Evolutionary conservation across 2,888 invertebrate species (phyloP), one percentile per base, ranked within the genome.

Genomic region (Diadromus collaris): DNA sequence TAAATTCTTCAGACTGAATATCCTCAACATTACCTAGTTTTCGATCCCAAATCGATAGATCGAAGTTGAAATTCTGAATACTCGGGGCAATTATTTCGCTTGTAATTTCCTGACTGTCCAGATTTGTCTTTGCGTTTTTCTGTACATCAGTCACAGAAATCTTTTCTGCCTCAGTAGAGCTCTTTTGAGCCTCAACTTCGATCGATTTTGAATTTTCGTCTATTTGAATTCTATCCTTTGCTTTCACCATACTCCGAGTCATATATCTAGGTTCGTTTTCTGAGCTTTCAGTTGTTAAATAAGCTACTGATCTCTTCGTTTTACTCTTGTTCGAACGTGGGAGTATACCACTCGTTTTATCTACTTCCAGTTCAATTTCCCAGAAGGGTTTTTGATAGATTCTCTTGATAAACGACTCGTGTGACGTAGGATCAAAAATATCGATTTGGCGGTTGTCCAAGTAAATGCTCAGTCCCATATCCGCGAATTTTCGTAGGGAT

Each of bases 361-460:
- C 63, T 19, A 83, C 75, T 79, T 82, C 78, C 2, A 83, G 44
- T 34, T 79, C 69, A 24, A 83, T 61, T 41, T 48, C 38, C 79
- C 83, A 83, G 48, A 69, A 78, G 6, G 84, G 81, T 76, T 65
- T 78, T 70, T 82, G 56, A 60, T 83, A 83, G 4, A 77, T 64
- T 19, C 81, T 80, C 21, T 77, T 58, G 16, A 83, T 51, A 68
- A 84, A 63, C 16, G 73, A 69, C 60, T 83, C 74, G 44, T 77
- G 74, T 24, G 78, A 74, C 10, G 60, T 64, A 38, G 78, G 80
- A 58, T 81, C 60, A 29, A 72, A 81, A 54, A 81, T 81, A 27
- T 79, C 41, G 19, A 83, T 63, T 76, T 13, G 29, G 71, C 81
- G 65, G 38, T 81, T 72, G 63, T 83, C 84, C 67, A 83, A 70